These are phyloP conservation scores for Sinella curviseta DNA, from an alignment of 1,140 invertebrate species.

Conservation along the genomic window DNA sequence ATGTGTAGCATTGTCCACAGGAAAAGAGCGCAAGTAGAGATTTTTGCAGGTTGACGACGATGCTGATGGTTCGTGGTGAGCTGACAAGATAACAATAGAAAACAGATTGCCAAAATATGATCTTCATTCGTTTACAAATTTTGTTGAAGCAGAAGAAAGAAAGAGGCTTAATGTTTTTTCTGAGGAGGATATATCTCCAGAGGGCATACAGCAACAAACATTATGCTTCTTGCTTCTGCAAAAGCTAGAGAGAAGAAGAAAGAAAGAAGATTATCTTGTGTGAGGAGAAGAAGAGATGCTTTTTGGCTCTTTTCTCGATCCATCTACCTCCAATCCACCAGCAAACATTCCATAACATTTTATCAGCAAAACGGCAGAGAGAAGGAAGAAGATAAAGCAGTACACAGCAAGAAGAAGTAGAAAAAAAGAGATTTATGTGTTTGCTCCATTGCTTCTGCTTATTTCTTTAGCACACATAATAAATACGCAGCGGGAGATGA, in stretches of 20 bases:
- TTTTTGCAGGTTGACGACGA: background rate
- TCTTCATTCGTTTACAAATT: background rate
- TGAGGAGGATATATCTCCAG: background rate
- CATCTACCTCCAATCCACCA: background rate
- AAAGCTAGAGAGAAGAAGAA: background rate
- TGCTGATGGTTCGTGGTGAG: background rate
- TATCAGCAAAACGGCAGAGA: no score
- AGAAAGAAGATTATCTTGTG: slow-evolving; percentile 19
- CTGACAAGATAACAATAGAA: slow-evolving; percentile 23
- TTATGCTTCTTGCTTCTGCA: no score
- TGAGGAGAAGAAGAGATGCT: background rate
- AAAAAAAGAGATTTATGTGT: slow-evolving; percentile 17
- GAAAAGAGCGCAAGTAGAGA: background rate
- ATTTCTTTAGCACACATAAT: background rate
- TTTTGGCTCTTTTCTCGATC: no score
- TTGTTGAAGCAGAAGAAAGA: background rate
- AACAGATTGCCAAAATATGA: slow-evolving; percentile 23
- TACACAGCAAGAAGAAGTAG: background rate
- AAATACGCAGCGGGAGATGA: background rate
- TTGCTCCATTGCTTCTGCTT: slow-evolving; percentile 10
- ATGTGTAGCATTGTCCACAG: background rate
- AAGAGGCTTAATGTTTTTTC: background rate
- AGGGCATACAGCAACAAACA: no score
- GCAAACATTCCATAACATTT: background rate
- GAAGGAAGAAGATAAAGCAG: background rate